phyloP scores from a whole-genome alignment of 2,113 vertebrate genomes.

The Coregonus clupeaformis region DNA sequence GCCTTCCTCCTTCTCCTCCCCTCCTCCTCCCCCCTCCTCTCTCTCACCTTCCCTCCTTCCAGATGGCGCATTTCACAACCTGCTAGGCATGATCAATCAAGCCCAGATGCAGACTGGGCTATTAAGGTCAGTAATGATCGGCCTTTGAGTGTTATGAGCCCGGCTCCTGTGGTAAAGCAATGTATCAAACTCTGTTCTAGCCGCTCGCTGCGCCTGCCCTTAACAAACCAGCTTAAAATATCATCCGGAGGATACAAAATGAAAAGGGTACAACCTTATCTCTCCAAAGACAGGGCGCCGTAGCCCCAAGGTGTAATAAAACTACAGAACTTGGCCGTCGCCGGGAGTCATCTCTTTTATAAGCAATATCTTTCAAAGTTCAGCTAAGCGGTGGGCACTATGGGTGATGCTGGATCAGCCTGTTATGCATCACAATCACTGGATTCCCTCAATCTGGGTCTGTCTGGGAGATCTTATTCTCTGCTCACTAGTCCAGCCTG shows the following conservation, averaged over 20 bases:
- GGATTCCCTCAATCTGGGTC: constrained; percentile 39
- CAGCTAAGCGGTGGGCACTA: constrained; percentile 81
- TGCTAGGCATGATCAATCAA: constrained; percentile 78
- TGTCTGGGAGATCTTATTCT: too few relatives aligned
- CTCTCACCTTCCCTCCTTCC: constrained; percentile 70
- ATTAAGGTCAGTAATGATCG: constrained; percentile 74
- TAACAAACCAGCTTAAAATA: constrained; percentile 85
- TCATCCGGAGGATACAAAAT: constrained; percentile 85
- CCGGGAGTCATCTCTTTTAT: constrained; percentile 87
- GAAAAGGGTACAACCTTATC: constrained; percentile 95
- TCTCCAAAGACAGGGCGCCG: constrained; percentile 86
- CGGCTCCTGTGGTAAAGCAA: constrained; percentile 68
- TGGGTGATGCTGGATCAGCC: constrained; percentile 54
- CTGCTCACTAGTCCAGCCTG: constrained; percentile 44
- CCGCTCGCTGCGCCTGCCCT: constrained; percentile 70
- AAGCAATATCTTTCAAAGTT: constrained; percentile 89
- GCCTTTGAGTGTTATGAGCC: constrained; percentile 76
- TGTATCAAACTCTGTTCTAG: constrained; percentile 69
- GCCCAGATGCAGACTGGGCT: constrained; percentile 68
- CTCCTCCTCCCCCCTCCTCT: constrained; percentile 32
- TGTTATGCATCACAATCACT: constrained; percentile 68
- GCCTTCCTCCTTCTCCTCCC: constrained; percentile 59
- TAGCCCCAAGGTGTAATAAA: constrained; percentile 93
- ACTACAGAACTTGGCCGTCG: constrained; percentile 86
- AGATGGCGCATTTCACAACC: constrained; percentile 83